Percentiles rank a stretch among this genome's conserved stretches.
phyloP scores from a whole-genome alignment of 2,797 vertebrate species.

The Lutjanus campechanus region DNA sequence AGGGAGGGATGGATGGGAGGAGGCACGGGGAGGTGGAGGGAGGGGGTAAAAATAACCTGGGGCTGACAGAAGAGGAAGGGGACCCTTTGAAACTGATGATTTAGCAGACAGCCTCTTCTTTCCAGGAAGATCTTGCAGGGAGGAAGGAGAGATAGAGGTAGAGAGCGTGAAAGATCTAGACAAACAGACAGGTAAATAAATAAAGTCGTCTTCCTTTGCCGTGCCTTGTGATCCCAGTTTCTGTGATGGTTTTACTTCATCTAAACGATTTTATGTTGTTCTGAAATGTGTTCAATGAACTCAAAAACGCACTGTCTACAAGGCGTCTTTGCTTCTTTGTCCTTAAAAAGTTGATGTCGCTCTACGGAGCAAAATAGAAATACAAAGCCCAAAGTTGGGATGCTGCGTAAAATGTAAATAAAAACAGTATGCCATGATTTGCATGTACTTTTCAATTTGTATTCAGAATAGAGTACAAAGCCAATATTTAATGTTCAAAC shows the following conservation, averaged over 20 bases:
- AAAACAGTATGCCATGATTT: too few relatives aligned
- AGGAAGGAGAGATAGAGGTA: conserved; percentile 27
- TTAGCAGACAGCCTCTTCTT: conserved; percentile 78
- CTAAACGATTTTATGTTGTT: background rate
- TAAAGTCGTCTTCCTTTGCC: conserved; percentile 45
- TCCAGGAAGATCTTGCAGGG: conserved; percentile 69
- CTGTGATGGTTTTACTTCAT: conserved; percentile 14
- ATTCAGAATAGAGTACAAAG: too few relatives aligned
- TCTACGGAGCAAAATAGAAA: conserved; percentile 2
- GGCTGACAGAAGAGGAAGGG: conserved; percentile 75
- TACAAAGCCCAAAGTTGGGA: too few relatives aligned
- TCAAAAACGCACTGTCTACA: background rate
- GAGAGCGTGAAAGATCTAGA: conserved; percentile 43
- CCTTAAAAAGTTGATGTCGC: too few relatives aligned
- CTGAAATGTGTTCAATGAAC: background rate
- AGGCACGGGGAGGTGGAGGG: conserved; percentile 50
- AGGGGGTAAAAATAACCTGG: conserved; percentile 77
- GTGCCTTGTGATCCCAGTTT: conserved; percentile 17
- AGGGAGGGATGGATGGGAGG: conserved; percentile 71
- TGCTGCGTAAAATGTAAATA: too few relatives aligned
- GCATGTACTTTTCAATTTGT: too few relatives aligned
- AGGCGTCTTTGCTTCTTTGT: background rate
- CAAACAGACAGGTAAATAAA: conserved; percentile 59
- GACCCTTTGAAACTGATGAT: conserved; percentile 81
- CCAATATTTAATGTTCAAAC: too few relatives aligned